These are phyloP conservation scores for Ceratosolen fusciceps DNA, from an alignment of 1,140 invertebrate genomes.

Conservation along the genomic window DNA sequence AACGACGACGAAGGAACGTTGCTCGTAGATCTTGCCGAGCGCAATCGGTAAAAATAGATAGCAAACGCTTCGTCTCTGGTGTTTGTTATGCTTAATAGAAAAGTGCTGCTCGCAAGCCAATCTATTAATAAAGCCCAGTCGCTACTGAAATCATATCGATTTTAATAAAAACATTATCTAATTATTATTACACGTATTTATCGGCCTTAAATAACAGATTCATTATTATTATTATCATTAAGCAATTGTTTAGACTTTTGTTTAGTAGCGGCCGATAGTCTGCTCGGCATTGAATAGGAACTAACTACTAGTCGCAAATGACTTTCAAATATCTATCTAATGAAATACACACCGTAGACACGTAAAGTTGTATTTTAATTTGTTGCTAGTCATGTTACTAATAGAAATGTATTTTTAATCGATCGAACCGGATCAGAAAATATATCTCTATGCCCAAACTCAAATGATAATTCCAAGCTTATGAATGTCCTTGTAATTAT, in stretches of 20 bases:
- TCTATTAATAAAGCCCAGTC: neutral
- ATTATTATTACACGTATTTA: neutral
- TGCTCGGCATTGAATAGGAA: too few species aligned
- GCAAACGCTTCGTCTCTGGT: neutral
- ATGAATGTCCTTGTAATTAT: conserved; percentile 4
- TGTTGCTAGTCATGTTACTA: too few species aligned
- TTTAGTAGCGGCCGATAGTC: neutral
- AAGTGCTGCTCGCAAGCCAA: neutral
- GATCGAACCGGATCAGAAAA: neutral
- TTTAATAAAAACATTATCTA: neutral
- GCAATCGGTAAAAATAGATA: conserved; percentile 6
- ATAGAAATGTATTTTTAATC: neutral
- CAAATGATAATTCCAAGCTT: neutral
- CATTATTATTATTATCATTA: neutral
- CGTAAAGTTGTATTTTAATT: neutral
- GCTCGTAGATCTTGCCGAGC: too few species aligned
- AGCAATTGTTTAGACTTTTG: neutral
- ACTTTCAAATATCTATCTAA: neutral
- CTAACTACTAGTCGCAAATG: neutral
- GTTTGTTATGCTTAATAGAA: neutral
- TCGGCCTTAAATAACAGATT: neutral
- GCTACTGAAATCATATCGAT: neutral
- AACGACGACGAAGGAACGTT: too few species aligned
- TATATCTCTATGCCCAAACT: neutral
- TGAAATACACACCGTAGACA: neutral